Evolutionary conservation across 2,797 vertebrate species (phyloP).

Genomic region (Mallotus villosus): DNA sequence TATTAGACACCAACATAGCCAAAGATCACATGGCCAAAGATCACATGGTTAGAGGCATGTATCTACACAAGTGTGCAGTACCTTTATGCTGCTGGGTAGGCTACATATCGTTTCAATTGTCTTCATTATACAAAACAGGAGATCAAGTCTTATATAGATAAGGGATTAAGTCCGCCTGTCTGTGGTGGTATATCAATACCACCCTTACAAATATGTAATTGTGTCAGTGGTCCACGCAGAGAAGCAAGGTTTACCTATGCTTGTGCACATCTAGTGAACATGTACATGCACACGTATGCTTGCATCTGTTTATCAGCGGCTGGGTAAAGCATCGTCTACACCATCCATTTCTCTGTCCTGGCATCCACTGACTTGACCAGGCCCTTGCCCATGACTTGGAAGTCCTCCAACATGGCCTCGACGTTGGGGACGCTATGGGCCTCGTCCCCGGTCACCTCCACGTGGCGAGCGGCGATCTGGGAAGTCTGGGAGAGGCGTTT

Average conservation of each 20-base stretch:
- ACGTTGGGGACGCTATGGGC: conserved; percentile 83
- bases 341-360: conserved; percentile 86
- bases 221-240: background rate
- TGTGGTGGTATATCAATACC: background rate
- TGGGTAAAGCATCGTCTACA: conserved; percentile 67
- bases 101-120: background rate
- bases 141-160: background rate
- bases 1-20: background rate
- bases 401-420: conserved; percentile 91
- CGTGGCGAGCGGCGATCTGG: conserved; percentile 76
- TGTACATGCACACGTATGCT: background rate
- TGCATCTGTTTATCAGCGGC: background rate
- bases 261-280: background rate
- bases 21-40: background rate
- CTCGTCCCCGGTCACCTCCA: conserved; percentile 68
- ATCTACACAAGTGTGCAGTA: too few species aligned
- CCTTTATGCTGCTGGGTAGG: background rate
- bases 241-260: background rate
- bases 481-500: conserved; percentile 73
- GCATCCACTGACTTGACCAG: conserved; percentile 85
- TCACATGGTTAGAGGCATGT: background rate
- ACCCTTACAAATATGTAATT: background rate
- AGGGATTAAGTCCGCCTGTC: too few species aligned
- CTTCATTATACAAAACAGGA: background rate
- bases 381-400: conserved; percentile 84